Conservation (phyloP, 2,888 invertebrate species). For the Cantharis rufa region DNA sequence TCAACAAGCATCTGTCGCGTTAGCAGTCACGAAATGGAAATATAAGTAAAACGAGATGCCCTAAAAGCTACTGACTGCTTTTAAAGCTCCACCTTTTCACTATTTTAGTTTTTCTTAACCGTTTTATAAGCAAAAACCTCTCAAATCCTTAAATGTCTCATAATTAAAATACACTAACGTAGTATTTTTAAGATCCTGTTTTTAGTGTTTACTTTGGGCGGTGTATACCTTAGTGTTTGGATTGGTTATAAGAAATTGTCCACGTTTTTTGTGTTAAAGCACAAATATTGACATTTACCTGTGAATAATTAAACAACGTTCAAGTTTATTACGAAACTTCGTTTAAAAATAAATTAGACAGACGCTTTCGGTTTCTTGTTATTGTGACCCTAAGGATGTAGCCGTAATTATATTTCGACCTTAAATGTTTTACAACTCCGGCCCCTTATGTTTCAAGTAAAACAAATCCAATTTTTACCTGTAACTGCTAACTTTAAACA, state of each 20-base stretch:
- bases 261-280: not conserved
- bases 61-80: slow-evolving; percentile 2
- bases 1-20: slow-evolving; percentile 39
- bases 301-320: slow-evolving; percentile 7
- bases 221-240: not conserved
- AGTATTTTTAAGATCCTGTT: not conserved
- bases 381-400: slow-evolving; percentile 1
- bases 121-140: slow-evolving; percentile 29
- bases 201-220: not conserved
- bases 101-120: slow-evolving; percentile 20
- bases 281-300: slow-evolving; percentile 4
- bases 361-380: slow-evolving; percentile 2
- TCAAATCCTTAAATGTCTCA: slow-evolving; percentile 29
- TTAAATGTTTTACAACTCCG: not conserved
- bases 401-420: slow-evolving; percentile 9
- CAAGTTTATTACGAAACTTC: not conserved
- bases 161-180: not conserved
- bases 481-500: not conserved
- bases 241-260: not conserved
- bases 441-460: not conserved
- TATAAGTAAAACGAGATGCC: slow-evolving; percentile 18
- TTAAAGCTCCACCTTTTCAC: slow-evolving; percentile 20
- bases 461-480: not conserved
- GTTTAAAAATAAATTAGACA: slow-evolving; percentile 5
- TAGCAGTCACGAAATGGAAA: slow-evolving; percentile 20